These are phyloP conservation scores for Pipistrellus pygmaeus DNA, from an alignment of 2,797 vertebrate species.

Conservation along the genomic window DNA sequence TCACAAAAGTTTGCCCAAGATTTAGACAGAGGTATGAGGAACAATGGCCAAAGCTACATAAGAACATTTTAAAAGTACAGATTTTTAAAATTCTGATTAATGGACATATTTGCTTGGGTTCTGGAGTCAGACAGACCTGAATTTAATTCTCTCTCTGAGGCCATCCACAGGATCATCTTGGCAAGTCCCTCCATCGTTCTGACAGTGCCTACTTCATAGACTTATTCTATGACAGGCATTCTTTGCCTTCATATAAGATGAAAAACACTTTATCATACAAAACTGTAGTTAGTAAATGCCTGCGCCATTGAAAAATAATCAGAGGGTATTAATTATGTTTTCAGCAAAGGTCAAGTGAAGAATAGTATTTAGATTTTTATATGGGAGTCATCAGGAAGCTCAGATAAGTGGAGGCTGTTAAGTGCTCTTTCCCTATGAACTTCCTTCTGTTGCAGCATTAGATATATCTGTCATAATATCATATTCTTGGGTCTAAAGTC, in stretches of 20 bases:
- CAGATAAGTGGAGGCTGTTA: neutral
- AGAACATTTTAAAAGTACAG: neutral
- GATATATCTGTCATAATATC: neutral
- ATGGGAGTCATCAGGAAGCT: neutral
- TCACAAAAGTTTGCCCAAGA: neutral
- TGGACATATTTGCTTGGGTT: neutral
- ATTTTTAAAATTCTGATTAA: neutral
- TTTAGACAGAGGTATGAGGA: neutral
- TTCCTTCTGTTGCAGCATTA: neutral
- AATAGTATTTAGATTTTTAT: conserved; percentile 27
- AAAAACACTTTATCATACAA: conserved; percentile 36
- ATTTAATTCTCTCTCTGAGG: neutral
- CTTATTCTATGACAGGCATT: neutral
- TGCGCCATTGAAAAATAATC: neutral
- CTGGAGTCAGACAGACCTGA: neutral
- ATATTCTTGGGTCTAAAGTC: neutral
- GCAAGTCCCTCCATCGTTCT: neutral
- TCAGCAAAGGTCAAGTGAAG: neutral
- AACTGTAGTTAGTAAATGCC: neutral
- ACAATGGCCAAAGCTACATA: neutral
- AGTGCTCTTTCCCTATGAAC: neutral
- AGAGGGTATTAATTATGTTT: conserved; percentile 23
- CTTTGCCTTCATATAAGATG: neutral
- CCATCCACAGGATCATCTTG: neutral
- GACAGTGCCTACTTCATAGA: neutral